A percentile compares a stretch with the other conserved stretches of the same genome.
Conservation (phyloP, 64 coral and sea anemone species). For the Stichodactyla helianthus region DNA sequence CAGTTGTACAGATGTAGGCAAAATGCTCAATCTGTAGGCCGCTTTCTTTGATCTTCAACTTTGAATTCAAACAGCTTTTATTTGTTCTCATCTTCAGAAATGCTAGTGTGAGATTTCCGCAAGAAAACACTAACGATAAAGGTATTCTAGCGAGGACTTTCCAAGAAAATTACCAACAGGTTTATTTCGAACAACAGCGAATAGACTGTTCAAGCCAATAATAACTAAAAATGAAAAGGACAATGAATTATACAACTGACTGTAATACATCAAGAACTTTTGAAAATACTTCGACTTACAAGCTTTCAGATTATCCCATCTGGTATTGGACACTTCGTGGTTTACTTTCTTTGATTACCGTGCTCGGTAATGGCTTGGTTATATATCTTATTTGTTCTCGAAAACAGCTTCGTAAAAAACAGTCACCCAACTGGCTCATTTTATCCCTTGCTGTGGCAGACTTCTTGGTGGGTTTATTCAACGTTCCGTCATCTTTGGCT, state of each 20-base stretch:
- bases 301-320: background rate
- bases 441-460: constrained; percentile 36
- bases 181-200: background rate
- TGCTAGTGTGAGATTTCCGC: background rate
- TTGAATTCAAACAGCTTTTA: background rate
- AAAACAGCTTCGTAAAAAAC: constrained; percentile 23
- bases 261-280: background rate
- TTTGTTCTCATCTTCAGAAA: background rate
- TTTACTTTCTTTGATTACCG: constrained; percentile 32
- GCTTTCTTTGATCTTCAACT: background rate
- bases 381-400: constrained; percentile 25
- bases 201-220: background rate
- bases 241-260: background rate
- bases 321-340: constrained; percentile 46
- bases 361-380: constrained; percentile 36
- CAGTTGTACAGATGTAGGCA: background rate
- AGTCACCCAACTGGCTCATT: constrained; percentile 35
- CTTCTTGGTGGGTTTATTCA: constrained; percentile 38
- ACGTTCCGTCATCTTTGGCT: background rate
- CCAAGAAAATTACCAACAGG: background rate
- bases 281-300: background rate
- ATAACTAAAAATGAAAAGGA: background rate
- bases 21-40: background rate
- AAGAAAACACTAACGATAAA: background rate
- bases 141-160: background rate